Evolutionary conservation across 2,797 vertebrate species (phyloP).

Genomic region (Takifugu rubripes): DNA sequence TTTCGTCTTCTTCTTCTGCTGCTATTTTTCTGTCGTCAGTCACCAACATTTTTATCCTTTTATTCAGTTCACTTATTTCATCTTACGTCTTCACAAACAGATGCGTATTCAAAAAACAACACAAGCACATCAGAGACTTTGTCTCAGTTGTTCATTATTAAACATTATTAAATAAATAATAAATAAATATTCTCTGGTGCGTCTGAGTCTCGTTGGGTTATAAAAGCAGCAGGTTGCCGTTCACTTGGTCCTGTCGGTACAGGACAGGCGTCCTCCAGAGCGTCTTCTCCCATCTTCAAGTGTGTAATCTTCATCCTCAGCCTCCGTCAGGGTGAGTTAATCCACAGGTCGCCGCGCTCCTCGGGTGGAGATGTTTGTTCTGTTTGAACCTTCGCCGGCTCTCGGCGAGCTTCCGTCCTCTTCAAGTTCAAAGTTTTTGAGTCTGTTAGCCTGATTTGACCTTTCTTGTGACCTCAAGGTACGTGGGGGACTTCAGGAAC

Average conservation of each 20-base stretch:
- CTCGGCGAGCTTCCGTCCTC: slow-evolving; percentile 14
- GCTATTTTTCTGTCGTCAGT: slow-evolving; percentile 1
- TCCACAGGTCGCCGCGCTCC: slow-evolving; percentile 15
- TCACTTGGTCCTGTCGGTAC: slow-evolving; percentile 8
- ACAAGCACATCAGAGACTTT: not conserved
- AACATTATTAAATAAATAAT: slow-evolving; percentile 53
- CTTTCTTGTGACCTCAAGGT: slow-evolving; percentile 67
- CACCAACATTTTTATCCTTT: slow-evolving; percentile 5
- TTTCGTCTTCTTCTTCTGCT: too few species aligned
- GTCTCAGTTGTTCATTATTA: slow-evolving; percentile 8
- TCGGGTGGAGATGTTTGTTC: slow-evolving; percentile 23
- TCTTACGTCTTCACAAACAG: slow-evolving; percentile 27
- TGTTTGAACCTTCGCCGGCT: slow-evolving; percentile 5
- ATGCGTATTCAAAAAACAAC: slow-evolving; percentile 20
- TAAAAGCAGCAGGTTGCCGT: slow-evolving; percentile 21
- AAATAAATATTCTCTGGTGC: slow-evolving; percentile 58
- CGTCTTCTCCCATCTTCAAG: slow-evolving; percentile 20
- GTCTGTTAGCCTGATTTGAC: slow-evolving; percentile 40
- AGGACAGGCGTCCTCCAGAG: slow-evolving; percentile 7
- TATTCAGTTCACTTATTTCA: slow-evolving; percentile 36
- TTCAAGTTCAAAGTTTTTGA: not conserved
- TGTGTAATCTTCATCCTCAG: slow-evolving; percentile 17
- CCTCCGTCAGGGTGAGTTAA: not conserved
- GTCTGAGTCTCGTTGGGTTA: slow-evolving; percentile 33
- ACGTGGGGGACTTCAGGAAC: slow-evolving; percentile 82